Conservation (phyloP, 1,140 invertebrate species). For the Bradynema listronoti region DNA sequence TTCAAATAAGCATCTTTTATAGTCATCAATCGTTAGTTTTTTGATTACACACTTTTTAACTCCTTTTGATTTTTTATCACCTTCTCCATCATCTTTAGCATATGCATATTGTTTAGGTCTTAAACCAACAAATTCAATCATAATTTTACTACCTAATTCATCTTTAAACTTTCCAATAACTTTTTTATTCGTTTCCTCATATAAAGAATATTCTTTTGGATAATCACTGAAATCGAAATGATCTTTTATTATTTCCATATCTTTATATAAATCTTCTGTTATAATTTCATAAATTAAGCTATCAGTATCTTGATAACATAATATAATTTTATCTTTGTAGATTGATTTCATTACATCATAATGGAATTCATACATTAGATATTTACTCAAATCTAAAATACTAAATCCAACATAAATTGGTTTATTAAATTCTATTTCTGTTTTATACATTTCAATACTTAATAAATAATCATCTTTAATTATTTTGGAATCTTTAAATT, state of each 20-base stretch:
- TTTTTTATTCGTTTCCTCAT: too few relatives aligned
- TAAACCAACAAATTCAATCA: too few relatives aligned
- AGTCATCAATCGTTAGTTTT: conserved; percentile 19
- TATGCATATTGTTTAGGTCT: too few relatives aligned
- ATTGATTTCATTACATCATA: conserved; percentile 44
- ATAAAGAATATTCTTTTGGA: too few relatives aligned
- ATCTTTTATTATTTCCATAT: conserved; percentile 29
- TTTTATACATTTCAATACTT: conserved; percentile 28
- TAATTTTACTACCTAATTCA: too few relatives aligned
- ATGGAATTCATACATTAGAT: too few relatives aligned
- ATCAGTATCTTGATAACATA: too few relatives aligned
- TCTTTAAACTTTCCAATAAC: conserved; percentile 7
- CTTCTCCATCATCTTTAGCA: too few relatives aligned
- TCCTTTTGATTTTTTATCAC: conserved; percentile 18
- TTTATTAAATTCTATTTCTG: conserved; percentile 35
- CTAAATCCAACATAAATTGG: conserved; percentile 50
- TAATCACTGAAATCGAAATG: conserved; percentile 22
- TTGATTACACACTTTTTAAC: conserved; percentile 22
- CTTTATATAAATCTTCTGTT: too few relatives aligned
- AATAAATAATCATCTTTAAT: conserved; percentile 36
- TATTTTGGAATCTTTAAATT: conserved; percentile 53
- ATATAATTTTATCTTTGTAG: conserved; percentile 41
- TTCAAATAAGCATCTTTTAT: conserved; percentile 20
- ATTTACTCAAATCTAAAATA: conserved; percentile 47
- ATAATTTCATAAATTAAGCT: too few relatives aligned